Conservation (phyloP, 2,113 vertebrate genomes). For the Ifrita kowaldi region DNA sequence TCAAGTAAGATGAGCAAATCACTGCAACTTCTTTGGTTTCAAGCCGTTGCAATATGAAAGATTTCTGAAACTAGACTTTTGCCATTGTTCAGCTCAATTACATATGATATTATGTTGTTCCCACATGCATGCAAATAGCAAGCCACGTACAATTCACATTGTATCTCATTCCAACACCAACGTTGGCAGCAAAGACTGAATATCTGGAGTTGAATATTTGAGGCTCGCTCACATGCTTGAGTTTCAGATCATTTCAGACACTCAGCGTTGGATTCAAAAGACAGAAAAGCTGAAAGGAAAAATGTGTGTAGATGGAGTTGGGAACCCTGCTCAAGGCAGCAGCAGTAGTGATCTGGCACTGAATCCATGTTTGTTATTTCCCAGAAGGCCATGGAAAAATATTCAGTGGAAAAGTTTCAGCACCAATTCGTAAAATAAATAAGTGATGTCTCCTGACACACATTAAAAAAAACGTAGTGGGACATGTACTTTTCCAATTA, state of each 20-base stretch:
- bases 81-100: not conserved
- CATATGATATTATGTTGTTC: not conserved
- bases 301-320: not conserved
- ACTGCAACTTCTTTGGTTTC: not conserved
- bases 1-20: not conserved
- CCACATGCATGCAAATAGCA: not conserved
- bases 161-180: not conserved
- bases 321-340: not conserved
- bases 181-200: not conserved
- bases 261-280: not conserved
- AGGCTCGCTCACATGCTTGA: not conserved
- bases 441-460: not conserved
- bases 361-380: not conserved
- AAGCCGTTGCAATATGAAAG: not conserved
- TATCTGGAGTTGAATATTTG: not conserved
- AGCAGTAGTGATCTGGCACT: not conserved
- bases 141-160: not conserved
- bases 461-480: not conserved
- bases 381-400: not conserved
- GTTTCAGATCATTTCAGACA: not conserved
- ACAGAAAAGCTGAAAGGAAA: not conserved
- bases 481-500: not conserved
- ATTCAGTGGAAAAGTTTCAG: not conserved
- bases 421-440: not conserved
- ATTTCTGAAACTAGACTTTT: not conserved